Evolutionary conservation across 92 coral and sea anemone genomes (phyloP).

Genomic region (Bergia puertoricense): DNA sequence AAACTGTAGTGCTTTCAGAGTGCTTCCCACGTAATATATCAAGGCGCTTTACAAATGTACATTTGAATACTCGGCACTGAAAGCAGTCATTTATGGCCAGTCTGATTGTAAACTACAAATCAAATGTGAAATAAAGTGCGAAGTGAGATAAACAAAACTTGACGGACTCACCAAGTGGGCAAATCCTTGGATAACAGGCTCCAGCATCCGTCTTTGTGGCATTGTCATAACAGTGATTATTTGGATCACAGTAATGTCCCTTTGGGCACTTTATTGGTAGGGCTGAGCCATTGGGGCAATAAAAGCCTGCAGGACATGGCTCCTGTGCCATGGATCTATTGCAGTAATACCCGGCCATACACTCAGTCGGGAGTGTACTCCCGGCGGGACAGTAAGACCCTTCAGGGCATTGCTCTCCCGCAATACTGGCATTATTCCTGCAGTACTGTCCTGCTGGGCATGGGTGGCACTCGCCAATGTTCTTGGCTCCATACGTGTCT

Average conservation of each 20-base stretch:
- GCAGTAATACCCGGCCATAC: constrained; percentile 88
- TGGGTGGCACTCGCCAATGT: constrained; percentile 77
- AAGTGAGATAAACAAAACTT: not conserved
- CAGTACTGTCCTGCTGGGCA: constrained; percentile 92
- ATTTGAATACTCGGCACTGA: not conserved
- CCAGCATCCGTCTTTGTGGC: constrained; percentile 65
- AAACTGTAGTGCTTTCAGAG: too few relatives aligned
- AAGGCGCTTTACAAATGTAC: too few relatives aligned
- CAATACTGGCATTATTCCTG: constrained; percentile 76
- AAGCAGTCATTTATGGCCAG: too few relatives aligned
- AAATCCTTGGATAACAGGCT: constrained; percentile 82
- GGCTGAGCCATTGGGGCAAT: constrained; percentile 78
- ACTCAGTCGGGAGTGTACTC: constrained; percentile 73
- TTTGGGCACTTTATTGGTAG: constrained; percentile 79
- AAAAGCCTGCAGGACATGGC: constrained; percentile 90
- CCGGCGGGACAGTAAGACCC: constrained; percentile 95
- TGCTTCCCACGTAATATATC: too few relatives aligned
- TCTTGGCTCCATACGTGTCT: constrained; percentile 71
- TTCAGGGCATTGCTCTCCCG: constrained; percentile 77
- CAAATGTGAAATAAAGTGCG: not conserved
- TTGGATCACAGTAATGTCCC: constrained; percentile 90
- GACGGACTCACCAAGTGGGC: constrained; percentile 75
- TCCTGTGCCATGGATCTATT: constrained; percentile 72
- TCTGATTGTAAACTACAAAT: not conserved
- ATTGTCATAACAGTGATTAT: constrained; percentile 62